Base-by-base conservation (phyloP, 1,140 invertebrate species). In the Orius laevigatus region DNA sequence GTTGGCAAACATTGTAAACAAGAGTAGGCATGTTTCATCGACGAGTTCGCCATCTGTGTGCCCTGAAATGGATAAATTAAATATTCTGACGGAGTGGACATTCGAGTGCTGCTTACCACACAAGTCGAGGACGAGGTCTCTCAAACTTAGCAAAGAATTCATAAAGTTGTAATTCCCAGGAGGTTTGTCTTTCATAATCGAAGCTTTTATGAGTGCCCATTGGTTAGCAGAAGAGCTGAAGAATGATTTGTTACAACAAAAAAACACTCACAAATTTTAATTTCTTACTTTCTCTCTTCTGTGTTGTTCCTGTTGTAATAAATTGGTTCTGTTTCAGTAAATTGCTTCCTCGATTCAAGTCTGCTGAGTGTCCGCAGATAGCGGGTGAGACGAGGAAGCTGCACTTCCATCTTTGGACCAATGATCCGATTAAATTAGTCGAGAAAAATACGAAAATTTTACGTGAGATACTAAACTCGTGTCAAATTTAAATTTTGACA, bases 11-110 rank as follows among this genome's bases (percentile, higher is more conserved):
- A 79, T 61, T 50, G 70, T 62, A 33, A 82, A 63, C 3, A 73
- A 56, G 53, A 74, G 72, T 3, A 79, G 63, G 18, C 71, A 62
- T 35, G 76, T 70, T 59, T 79, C 75, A 59, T 81, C 72, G 19
- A 77, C 63, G 9, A 74, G 59, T 48, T 78, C 70, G 51, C 65
- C 55, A 25, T 66, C 52, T 20, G 70, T 65, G 18, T 75, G 69
- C 16, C 65, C 48, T 32, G 53, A 53, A 52, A 31, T 41, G 9
- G 46, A 4, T 9, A 51, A 31, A 34, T 20, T 25, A 39, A 51
- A n/a, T 25, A 45, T 18, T 19, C 16, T 45, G 5, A 46, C 10
- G 31, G 25, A 25, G 8, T 25, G 25, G 8, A 4, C 25, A 25
- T 4, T 4, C 3, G 8, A 4, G 8, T 25, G 25, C 3, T 25